Percentiles rank a stretch among this genome's conserved stretches.
phyloP scores from a whole-genome alignment of 1,140 invertebrate species.

The Ctenoplectra terminalis region DNA sequence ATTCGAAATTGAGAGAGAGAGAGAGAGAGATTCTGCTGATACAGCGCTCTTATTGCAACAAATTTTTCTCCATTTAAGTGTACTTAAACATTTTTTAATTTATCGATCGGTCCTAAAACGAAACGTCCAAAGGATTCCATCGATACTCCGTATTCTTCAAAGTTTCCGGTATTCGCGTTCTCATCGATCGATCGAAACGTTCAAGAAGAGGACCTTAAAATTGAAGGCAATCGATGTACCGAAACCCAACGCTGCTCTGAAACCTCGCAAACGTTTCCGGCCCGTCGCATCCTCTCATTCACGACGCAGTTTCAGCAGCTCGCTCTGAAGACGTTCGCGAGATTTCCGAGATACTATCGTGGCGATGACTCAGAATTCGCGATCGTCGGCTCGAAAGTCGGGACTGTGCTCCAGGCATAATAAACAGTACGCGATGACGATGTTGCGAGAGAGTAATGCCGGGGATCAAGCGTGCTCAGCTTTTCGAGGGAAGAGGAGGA shows the following conservation, averaged over 20 bases:
- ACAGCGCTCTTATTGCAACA: too few relatives aligned
- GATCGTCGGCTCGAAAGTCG: slow-evolving; percentile 52
- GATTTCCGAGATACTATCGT: slow-evolving; percentile 29
- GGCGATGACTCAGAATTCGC: slow-evolving; percentile 58
- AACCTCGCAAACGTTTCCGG: slow-evolving; percentile 36
- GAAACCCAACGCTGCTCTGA: background rate
- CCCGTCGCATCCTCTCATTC: slow-evolving; percentile 11
- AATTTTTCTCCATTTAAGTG: too few relatives aligned
- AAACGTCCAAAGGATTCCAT: background rate
- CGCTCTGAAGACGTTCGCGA: slow-evolving; percentile 4
- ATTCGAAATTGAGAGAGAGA: too few relatives aligned
- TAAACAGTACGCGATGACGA: slow-evolving; percentile 31
- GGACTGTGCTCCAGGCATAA: slow-evolving; percentile 41
- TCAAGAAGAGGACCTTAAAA: background rate
- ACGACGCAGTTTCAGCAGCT: background rate
- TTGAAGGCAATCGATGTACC: background rate
- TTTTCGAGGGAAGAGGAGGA: slow-evolving; percentile 6
- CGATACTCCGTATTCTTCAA: background rate
- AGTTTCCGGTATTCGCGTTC: background rate
- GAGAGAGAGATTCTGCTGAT: too few relatives aligned
- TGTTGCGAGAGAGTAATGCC: slow-evolving; percentile 30
- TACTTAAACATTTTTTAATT: too few relatives aligned
- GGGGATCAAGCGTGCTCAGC: slow-evolving; percentile 34
- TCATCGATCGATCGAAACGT: too few relatives aligned
- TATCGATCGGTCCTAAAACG: too few relatives aligned